Percentiles rank a stretch among this genome's conserved stretches.
phyloP scores from a whole-genome alignment of 2,797 vertebrate genomes.

The Acestrorhynchus altus region DNA sequence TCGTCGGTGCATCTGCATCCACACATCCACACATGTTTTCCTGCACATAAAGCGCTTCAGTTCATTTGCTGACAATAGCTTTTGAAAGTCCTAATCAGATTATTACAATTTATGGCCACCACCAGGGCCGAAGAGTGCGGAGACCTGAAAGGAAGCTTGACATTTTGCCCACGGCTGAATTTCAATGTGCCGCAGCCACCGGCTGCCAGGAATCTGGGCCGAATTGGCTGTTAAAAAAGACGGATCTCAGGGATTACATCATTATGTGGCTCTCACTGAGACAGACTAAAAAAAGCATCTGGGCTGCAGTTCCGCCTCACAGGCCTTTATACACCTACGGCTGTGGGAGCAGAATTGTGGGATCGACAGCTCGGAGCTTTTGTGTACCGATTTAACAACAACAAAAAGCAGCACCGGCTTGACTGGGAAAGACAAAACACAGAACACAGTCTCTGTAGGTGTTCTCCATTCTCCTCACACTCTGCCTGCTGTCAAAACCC shows the following conservation, averaged over 20 bases:
- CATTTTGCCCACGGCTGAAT: slow-evolving; percentile 51
- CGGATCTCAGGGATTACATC: slow-evolving; percentile 40
- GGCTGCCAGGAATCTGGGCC: slow-evolving; percentile 24
- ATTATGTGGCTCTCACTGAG: slow-evolving; percentile 32
- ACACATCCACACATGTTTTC: not conserved
- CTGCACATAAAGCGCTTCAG: not conserved
- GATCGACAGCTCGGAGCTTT: slow-evolving; percentile 26
- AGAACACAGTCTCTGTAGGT: slow-evolving; percentile 22
- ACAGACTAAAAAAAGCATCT: slow-evolving; percentile 22
- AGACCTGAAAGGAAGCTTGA: slow-evolving; percentile 45
- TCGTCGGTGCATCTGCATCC: not conserved
- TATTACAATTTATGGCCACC: slow-evolving; percentile 51
- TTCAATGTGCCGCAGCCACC: slow-evolving; percentile 12
- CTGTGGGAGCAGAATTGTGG: slow-evolving; percentile 19
- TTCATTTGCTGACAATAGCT: slow-evolving; percentile 40
- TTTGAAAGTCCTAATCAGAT: slow-evolving; percentile 57
- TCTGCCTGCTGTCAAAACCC: not conserved
- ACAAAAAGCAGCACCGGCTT: slow-evolving; percentile 7
- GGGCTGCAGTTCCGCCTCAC: not conserved
- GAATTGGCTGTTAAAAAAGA: slow-evolving; percentile 29
- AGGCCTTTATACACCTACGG: slow-evolving; percentile 30
- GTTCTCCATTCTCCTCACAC: not conserved
- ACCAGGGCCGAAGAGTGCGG: not conserved
- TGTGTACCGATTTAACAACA: slow-evolving; percentile 29
- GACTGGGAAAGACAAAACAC: slow-evolving; percentile 6